phyloP scores from a whole-genome alignment of 2,797 vertebrate genomes.

The Pangasius macronema region DNA sequence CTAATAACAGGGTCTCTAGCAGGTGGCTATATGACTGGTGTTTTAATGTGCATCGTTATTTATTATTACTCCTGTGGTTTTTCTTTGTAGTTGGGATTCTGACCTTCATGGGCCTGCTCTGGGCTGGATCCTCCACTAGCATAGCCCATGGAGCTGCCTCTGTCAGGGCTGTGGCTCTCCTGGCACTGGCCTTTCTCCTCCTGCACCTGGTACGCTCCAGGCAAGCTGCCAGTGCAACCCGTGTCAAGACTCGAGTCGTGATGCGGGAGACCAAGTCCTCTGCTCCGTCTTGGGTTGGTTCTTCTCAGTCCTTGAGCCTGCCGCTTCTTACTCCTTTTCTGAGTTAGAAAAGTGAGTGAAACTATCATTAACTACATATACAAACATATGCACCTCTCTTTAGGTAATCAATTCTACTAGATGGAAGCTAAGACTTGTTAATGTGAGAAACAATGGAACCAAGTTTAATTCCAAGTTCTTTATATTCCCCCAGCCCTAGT shows the following conservation, averaged over 20 bases:
- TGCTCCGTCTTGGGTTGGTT: too few relatives aligned
- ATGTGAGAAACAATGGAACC: neutral
- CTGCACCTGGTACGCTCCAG: constrained; percentile 64
- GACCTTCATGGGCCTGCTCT: constrained; percentile 79
- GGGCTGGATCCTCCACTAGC: constrained; percentile 86
- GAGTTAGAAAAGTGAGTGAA: neutral
- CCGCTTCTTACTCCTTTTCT: constrained; percentile 65
- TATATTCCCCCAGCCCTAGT: neutral
- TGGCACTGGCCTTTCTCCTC: constrained; percentile 69
- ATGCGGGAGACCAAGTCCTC: too few relatives aligned
- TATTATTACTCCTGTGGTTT: neutral
- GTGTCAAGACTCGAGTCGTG: too few relatives aligned
- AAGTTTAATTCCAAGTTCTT: too few relatives aligned
- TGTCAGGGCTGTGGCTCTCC: constrained; percentile 87
- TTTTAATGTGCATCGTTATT: neutral
- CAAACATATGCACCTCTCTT: neutral
- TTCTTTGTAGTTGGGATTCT: constrained; percentile 47
- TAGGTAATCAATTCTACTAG: neutral
- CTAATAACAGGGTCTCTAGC: constrained; percentile 1
- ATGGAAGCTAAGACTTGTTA: neutral
- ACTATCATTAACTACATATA: neutral
- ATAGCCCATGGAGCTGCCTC: constrained; percentile 88
- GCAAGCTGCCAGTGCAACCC: constrained; percentile 40
- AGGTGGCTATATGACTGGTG: neutral
- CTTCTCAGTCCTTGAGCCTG: too few relatives aligned